Evolutionary conservation across 64 coral and sea anemone species (phyloP).

Genomic region (Montipora foliosa): DNA sequence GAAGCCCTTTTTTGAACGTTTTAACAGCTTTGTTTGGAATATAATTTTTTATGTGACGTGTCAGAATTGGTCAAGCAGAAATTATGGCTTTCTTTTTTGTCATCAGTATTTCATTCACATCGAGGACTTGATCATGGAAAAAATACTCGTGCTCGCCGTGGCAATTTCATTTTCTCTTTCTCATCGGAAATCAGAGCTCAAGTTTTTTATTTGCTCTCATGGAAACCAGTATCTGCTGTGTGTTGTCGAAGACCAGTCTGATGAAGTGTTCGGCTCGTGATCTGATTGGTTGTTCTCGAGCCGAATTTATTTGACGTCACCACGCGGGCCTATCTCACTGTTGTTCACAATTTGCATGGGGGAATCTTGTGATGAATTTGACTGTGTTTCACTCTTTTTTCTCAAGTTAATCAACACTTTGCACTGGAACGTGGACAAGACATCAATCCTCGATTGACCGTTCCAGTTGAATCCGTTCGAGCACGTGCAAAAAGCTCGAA

Average conservation of each 20-base stretch:
- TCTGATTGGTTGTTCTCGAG: constrained; percentile 20
- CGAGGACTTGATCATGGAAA: background rate
- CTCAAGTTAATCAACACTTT: constrained; percentile 13
- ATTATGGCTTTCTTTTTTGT: background rate
- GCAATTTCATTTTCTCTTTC: background rate
- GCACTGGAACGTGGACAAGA: constrained; percentile 15
- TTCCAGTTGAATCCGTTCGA: constrained; percentile 14
- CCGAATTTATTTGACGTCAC: constrained; percentile 50
- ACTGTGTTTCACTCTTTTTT: background rate
- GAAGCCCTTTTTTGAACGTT: background rate
- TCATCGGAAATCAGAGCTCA: background rate
- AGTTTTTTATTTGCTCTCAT: background rate
- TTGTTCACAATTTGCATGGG: constrained; percentile 48
- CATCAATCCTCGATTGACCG: constrained; percentile 17
- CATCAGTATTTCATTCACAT: background rate
- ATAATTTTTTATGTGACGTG: background rate
- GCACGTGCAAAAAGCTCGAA: constrained; percentile 39
- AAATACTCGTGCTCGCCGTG: background rate
- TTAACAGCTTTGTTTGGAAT: background rate
- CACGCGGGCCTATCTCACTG: constrained; percentile 17
- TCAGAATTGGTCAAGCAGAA: background rate
- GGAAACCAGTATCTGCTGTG: background rate
- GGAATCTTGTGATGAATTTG: constrained; percentile 47
- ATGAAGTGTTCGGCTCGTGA: background rate
- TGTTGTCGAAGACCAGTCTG: background rate